Percentiles rank a stretch among this genome's conserved stretches.
Evolutionary conservation across 64 coral and sea anemone species (phyloP).

Genomic region (Montipora capricornis): DNA sequence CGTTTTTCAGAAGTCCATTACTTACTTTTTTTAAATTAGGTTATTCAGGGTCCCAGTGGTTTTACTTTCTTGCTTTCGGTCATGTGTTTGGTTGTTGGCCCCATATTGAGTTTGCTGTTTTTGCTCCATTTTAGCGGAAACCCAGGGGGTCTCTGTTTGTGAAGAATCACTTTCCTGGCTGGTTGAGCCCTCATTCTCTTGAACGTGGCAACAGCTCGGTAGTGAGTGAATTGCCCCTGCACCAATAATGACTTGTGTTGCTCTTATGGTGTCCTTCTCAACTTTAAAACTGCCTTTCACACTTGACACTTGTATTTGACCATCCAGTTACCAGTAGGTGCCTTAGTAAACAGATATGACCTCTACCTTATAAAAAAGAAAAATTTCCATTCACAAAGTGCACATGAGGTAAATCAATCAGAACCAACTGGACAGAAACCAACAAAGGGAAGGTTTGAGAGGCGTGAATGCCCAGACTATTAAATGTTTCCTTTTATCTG

Average conservation of each 20-base stretch:
- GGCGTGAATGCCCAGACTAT: not conserved
- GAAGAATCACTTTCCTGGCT: slow-evolving; percentile 41
- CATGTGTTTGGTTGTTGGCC: slow-evolving; percentile 36
- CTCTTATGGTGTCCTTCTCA: slow-evolving; percentile 29
- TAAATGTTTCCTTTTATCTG: not conserved
- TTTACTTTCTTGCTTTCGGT: not conserved
- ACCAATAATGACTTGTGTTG: slow-evolving; percentile 61
- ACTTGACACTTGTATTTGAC: slow-evolving; percentile 55
- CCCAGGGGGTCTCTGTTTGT: slow-evolving; percentile 53
- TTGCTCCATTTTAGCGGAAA: slow-evolving; percentile 59
- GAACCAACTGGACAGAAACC: not conserved
- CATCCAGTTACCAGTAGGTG: slow-evolving; percentile 46
- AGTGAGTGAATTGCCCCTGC: slow-evolving; percentile 55
- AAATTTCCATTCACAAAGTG: not conserved
- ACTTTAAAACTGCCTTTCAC: slow-evolving; percentile 42
- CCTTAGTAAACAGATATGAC: slow-evolving; percentile 38
- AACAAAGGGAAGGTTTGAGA: not conserved
- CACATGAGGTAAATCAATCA: not conserved
- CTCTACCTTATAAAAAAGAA: slow-evolving; percentile 10
- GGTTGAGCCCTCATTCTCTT: slow-evolving; percentile 40
- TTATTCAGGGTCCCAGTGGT: slow-evolving; percentile 54
- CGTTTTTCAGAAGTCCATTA: slow-evolving; percentile 56
- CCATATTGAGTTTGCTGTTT: slow-evolving; percentile 49
- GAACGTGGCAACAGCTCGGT: slow-evolving; percentile 67
- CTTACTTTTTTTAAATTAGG: not conserved